Conservation (phyloP, 2,113 vertebrate genomes). For the Cyrtonyx montezumae region DNA sequence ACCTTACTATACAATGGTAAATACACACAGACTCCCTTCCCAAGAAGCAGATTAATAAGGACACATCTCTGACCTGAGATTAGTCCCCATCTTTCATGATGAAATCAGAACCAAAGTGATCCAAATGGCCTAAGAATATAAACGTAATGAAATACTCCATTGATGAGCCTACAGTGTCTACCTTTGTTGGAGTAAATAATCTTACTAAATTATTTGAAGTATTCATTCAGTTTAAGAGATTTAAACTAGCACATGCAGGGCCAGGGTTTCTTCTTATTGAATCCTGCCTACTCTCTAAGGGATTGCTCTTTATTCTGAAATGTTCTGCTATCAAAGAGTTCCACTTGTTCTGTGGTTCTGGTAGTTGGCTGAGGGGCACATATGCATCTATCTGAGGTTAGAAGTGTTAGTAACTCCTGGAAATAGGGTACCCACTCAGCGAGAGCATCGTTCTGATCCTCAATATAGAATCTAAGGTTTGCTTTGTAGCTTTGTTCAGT, state of each 20-base stretch:
- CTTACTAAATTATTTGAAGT: neutral
- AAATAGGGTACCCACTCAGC: slow-evolving; percentile 31
- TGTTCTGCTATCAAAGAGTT: neutral
- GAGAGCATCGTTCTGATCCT: slow-evolving; percentile 13
- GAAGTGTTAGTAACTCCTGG: neutral
- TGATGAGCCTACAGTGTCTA: neutral
- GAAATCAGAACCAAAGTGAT: neutral
- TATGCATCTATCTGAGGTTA: neutral
- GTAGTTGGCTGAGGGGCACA: neutral
- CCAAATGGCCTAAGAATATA: neutral
- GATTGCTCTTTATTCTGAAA: neutral
- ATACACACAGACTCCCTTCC: neutral
- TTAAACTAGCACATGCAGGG: neutral
- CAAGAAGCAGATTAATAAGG: neutral
- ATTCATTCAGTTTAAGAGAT: neutral
- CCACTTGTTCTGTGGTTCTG: neutral
- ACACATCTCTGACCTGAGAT: neutral
- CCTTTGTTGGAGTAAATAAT: neutral
- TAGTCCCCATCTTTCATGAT: neutral
- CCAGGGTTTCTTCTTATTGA: neutral
- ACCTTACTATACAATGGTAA: neutral
- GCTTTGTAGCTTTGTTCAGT: slow-evolving; percentile 51
- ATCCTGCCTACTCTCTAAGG: neutral
- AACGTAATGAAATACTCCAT: neutral
- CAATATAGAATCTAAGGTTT: neutral